Conservation (phyloP, 1,140 invertebrate genomes). For the Papilio xuthus region DNA sequence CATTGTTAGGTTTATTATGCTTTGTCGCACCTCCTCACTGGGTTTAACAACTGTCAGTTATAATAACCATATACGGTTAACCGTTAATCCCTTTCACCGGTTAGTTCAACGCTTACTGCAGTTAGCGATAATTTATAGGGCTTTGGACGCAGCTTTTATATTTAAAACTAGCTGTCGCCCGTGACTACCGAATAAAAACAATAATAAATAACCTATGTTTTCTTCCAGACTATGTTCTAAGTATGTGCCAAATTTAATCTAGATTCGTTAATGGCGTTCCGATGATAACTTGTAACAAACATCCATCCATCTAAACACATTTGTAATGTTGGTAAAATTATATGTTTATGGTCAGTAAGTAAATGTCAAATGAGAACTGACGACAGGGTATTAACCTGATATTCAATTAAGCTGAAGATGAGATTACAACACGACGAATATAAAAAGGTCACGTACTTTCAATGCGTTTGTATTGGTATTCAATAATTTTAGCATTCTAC, state of each 20-base stretch:
- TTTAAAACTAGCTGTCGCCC: neutral
- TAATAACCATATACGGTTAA: conserved; percentile 29
- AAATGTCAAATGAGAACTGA: neutral
- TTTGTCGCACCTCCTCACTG: conserved; percentile 21
- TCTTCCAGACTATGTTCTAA: too few relatives aligned
- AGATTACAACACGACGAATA: conserved; percentile 4
- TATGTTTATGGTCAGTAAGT: neutral
- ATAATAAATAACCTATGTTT: too few relatives aligned
- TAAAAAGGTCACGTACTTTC: conserved; percentile 14
- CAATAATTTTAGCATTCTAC: conserved; percentile 9
- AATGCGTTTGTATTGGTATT: conserved; percentile 4
- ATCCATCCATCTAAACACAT: too few relatives aligned
- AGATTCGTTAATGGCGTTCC: neutral
- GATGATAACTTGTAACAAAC: too few relatives aligned
- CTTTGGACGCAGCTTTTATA: neutral
- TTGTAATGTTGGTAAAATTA: too few relatives aligned
- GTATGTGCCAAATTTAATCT: neutral
- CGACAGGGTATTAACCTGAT: neutral
- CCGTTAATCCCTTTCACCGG: conserved; percentile 34
- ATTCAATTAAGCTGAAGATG: conserved; percentile 17
- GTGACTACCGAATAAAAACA: too few relatives aligned
- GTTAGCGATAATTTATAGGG: conserved; percentile 26
- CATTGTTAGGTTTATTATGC: conserved; percentile 16
- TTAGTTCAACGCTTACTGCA: conserved; percentile 18
- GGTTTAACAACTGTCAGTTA: conserved; percentile 27